phyloP scores from a whole-genome alignment of 2,888 invertebrate species.

The Lochmaea capreae region DNA sequence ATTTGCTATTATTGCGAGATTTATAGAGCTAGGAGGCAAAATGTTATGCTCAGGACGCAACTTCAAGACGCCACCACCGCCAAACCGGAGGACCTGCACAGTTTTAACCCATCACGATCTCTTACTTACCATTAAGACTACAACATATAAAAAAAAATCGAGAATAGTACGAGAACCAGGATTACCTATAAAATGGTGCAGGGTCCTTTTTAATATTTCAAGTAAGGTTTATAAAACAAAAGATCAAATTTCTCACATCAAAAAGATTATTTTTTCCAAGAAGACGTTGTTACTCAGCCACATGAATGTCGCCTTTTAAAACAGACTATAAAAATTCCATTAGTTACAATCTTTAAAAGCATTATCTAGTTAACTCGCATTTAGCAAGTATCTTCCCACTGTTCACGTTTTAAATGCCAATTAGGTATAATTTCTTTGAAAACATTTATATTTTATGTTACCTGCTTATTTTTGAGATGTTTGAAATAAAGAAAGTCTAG shows the following conservation, averaged over 20 bases:
- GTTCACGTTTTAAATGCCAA: constrained; percentile 1
- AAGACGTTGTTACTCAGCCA: neutral
- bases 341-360: constrained; percentile 16
- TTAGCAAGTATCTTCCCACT: constrained; percentile 2
- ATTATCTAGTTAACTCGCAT: constrained; percentile 4
- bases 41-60: no score
- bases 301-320: neutral
- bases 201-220: no score
- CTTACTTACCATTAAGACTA: no score
- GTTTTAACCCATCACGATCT: no score
- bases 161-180: no score
- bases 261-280: neutral
- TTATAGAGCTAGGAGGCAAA: no score
- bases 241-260: constrained; percentile 4
- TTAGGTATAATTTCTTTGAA: neutral
- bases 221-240: no score
- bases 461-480: neutral
- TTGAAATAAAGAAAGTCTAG: neutral
- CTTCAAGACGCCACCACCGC: no score
- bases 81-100: no score
- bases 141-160: no score
- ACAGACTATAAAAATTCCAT: constrained; percentile 6
- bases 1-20: no score
- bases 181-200: no score
- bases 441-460: neutral